phyloP scores from a whole-genome alignment of 2,113 vertebrate species.

The Piprites chloris region DNA sequence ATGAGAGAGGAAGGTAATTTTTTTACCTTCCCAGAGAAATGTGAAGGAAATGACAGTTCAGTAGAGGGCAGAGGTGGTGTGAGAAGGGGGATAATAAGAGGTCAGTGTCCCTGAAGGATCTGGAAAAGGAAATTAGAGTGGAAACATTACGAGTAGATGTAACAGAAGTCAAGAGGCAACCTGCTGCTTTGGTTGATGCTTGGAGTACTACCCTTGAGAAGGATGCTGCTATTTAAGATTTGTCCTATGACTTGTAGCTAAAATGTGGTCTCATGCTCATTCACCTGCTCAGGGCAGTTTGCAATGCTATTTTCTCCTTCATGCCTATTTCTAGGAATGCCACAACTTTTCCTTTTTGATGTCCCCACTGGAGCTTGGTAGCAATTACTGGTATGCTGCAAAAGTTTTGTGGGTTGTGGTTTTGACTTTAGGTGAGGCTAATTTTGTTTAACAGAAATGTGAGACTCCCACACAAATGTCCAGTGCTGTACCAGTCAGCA shows the following conservation, averaged over 20 bases:
- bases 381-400: background rate
- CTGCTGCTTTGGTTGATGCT: background rate
- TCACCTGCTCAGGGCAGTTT: background rate
- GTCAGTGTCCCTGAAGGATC: background rate
- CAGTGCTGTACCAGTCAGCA: background rate
- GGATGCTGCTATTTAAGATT: background rate
- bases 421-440: background rate
- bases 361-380: background rate
- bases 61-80: background rate
- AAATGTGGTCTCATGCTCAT: background rate
- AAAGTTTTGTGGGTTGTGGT: background rate
- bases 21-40: background rate
- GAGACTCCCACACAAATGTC: background rate
- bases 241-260: background rate
- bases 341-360: background rate
- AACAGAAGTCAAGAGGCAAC: background rate
- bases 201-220: background rate
- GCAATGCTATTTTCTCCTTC: background rate
- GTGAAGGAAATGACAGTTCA: background rate
- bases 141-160: background rate
- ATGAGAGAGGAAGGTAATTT: background rate
- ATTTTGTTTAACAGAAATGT: background rate
- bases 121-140: background rate
- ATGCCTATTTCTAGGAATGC: background rate
- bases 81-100: background rate